Percentiles rank a stretch among this genome's conserved stretches.
Conservation (phyloP, 2,888 invertebrate genomes). For the Terebella lapidaria region DNA sequence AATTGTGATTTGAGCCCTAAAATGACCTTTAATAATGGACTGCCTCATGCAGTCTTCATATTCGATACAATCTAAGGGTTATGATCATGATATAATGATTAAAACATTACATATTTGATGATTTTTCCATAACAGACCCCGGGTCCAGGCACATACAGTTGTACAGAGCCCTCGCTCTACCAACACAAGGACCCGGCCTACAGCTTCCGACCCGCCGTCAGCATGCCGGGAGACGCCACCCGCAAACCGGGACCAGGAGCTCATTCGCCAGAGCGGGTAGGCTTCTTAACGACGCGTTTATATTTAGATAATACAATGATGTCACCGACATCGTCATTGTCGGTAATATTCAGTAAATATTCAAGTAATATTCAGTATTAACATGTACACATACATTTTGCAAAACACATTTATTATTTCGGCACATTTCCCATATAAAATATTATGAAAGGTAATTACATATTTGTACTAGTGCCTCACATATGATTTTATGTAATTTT, state of each 20-base stretch:
- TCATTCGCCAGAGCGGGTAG: slow-evolving; percentile 86
- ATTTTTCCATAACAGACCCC: too few species aligned
- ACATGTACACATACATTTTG: neutral
- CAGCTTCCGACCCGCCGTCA: slow-evolving; percentile 74
- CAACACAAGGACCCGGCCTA: slow-evolving; percentile 63
- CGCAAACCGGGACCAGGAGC: slow-evolving; percentile 83
- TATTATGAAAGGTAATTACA: neutral
- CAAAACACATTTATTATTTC: neutral
- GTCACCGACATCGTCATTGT: too few species aligned
- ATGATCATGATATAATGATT: neutral
- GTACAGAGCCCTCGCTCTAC: slow-evolving; percentile 22
- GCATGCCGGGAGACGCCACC: slow-evolving; percentile 69
- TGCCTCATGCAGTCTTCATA: too few species aligned
- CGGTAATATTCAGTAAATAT: too few species aligned
- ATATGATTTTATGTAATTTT: too few species aligned
- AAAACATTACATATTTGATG: neutral
- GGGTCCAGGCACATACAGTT: slow-evolving; percentile 32
- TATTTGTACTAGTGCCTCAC: too few species aligned
- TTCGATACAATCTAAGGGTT: neutral
- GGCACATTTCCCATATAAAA: neutral
- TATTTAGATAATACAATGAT: too few species aligned
- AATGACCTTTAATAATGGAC: too few species aligned
- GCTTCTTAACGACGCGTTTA: too few species aligned
- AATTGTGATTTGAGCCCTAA: neutral
- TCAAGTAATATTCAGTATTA: neutral